These are phyloP conservation scores for Lamproptera curius DNA, from an alignment of 2,888 invertebrate species.

Conservation along the genomic window DNA sequence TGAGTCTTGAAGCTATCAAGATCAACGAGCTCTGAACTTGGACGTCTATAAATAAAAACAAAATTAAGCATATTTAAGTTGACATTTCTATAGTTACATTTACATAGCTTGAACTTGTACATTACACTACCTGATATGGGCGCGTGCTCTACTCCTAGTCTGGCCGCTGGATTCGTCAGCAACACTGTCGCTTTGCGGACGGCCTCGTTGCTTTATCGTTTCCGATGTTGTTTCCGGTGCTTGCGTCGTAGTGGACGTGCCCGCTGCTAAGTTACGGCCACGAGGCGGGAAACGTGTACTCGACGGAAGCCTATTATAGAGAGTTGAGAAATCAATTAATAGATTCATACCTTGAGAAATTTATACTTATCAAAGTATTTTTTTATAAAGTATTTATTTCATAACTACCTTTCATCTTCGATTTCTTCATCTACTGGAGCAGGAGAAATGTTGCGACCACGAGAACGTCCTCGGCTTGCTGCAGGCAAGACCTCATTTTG, in stretches of 20 bases:
- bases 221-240: conserved; percentile 67
- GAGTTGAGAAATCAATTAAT: neutral
- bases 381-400: neutral
- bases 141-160: conserved; percentile 76
- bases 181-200: conserved; percentile 61
- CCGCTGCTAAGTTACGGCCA: conserved; percentile 68
- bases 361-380: too few relatives aligned
- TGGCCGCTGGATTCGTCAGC: conserved; percentile 70
- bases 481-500: conserved; percentile 82
- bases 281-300: conserved; percentile 92
- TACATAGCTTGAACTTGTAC: neutral
- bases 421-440: conserved; percentile 73
- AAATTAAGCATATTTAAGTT: too few relatives aligned
- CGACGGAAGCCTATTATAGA: conserved; percentile 80
- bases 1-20: conserved; percentile 90
- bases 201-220: conserved; percentile 59
- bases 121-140: conserved; percentile 73
- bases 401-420: conserved; percentile 71
- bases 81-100: too few relatives aligned
- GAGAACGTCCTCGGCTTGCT: conserved; percentile 60
- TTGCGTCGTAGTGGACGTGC: conserved; percentile 68
- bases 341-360: neutral
- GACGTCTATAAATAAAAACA: conserved; percentile 73
- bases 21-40: conserved; percentile 89
- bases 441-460: conserved; percentile 68